These are phyloP conservation scores for Cossypha polioptera DNA, from an alignment of 2,797 vertebrate species.

Conservation along the genomic window DNA sequence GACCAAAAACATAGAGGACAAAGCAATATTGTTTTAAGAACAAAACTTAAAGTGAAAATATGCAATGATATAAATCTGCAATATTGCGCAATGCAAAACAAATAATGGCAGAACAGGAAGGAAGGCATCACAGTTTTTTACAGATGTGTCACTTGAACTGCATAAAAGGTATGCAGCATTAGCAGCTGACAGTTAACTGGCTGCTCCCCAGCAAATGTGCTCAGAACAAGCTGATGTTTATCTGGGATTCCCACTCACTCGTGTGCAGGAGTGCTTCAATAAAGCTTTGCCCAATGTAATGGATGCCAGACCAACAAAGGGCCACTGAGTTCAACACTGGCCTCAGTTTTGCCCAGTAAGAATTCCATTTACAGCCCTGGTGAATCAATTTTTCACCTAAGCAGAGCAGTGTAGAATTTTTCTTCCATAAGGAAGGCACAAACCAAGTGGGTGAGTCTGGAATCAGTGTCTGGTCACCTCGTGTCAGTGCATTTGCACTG, in stretches of 20 bases:
- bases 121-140: background rate
- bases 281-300: background rate
- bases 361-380: background rate
- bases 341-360: background rate
- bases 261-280: background rate
- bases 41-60: background rate
- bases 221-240: slow-evolving; percentile 36
- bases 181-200: background rate
- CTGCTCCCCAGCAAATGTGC: background rate
- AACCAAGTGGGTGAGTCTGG: background rate
- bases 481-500: background rate
- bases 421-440: background rate
- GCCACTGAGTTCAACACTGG: background rate
- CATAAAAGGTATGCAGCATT: background rate
- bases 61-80: background rate
- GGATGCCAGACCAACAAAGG: background rate
- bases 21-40: background rate
- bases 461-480: background rate
- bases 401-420: background rate
- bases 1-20: background rate
- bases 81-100: background rate
- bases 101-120: background rate
- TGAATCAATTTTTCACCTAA: background rate
- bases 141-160: background rate
- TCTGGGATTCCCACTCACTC: background rate